phyloP scores from a whole-genome alignment of 2,113 vertebrate genomes.

The Bombycilla garrulus region DNA sequence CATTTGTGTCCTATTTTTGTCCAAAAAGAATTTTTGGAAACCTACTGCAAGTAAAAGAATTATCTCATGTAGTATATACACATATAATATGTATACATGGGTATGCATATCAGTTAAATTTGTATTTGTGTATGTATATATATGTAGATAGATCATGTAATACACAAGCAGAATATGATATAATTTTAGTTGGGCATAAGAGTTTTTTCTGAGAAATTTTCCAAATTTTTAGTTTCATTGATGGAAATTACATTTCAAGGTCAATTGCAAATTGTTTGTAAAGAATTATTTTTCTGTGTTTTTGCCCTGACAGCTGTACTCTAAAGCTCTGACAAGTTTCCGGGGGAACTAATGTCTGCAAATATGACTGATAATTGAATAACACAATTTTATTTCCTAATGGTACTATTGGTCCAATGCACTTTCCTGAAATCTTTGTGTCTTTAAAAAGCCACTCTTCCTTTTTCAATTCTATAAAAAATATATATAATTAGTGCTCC shows the following conservation, averaged over 20 bases:
- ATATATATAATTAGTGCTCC: not conserved
- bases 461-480: not conserved
- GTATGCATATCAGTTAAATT: not conserved
- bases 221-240: not conserved
- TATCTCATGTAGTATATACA: not conserved
- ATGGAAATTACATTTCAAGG: not conserved
- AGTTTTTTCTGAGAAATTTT: not conserved
- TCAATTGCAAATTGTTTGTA: not conserved
- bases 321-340: conserved; percentile 12
- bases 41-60: not conserved
- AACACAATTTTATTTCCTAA: conserved; percentile 1
- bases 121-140: not conserved
- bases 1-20: not conserved
- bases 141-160: not conserved
- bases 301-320: not conserved
- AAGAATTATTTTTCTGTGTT: not conserved
- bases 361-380: not conserved
- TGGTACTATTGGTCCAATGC: not conserved
- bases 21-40: not conserved
- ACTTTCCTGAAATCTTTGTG: not conserved
- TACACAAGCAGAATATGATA: not conserved
- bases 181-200: not conserved
- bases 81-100: not conserved
- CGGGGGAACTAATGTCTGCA: conserved; percentile 4
- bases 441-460: not conserved